These are phyloP conservation scores for Drosophila hydei DNA, from an alignment of 1,140 invertebrate genomes.

Conservation along the genomic window DNA sequence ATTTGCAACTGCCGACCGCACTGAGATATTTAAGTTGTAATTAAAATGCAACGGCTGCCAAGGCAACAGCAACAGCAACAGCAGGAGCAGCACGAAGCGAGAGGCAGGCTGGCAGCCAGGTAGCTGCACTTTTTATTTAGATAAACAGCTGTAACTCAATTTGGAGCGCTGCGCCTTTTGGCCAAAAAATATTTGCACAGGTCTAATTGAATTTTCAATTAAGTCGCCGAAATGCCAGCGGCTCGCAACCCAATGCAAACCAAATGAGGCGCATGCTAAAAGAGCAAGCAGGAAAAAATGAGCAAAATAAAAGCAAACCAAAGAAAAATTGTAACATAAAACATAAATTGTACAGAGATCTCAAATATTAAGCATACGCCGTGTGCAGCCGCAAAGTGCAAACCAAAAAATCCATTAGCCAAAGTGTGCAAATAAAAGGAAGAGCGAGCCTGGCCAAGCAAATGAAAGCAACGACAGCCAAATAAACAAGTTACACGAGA, in stretches of 20 bases:
- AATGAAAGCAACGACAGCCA: conserved; percentile 76
- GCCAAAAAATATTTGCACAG: conserved; percentile 76
- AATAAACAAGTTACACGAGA: conserved; percentile 65
- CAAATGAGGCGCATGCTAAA: conserved; percentile 62
- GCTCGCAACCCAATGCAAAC: conserved; percentile 48
- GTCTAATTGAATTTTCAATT: conserved; percentile 83
- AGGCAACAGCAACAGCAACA: conserved; percentile 22
- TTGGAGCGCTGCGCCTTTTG: conserved; percentile 50
- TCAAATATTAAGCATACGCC: conserved; percentile 80
- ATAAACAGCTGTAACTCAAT: conserved; percentile 79
- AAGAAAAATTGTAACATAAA: conserved; percentile 39
- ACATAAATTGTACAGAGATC: conserved; percentile 53
- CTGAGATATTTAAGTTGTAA: conserved; percentile 80
- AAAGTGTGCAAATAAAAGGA: conserved; percentile 75
- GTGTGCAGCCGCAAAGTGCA: conserved; percentile 67
- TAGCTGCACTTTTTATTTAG: conserved; percentile 72
- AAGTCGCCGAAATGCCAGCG: conserved; percentile 66
- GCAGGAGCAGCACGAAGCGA: conserved; percentile 7
- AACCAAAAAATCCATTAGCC: conserved; percentile 73
- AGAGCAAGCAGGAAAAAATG: background rate
- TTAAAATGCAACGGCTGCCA: conserved; percentile 70
- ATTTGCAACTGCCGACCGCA: conserved; percentile 64
- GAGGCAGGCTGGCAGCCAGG: conserved; percentile 7
- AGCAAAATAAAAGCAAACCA: background rate
- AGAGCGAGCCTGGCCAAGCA: conserved; percentile 53